Evolutionary conservation across 2,113 vertebrate species (phyloP), one percentile per base, ranked within the genome.

Genomic region (Amphiprion percula): DNA sequence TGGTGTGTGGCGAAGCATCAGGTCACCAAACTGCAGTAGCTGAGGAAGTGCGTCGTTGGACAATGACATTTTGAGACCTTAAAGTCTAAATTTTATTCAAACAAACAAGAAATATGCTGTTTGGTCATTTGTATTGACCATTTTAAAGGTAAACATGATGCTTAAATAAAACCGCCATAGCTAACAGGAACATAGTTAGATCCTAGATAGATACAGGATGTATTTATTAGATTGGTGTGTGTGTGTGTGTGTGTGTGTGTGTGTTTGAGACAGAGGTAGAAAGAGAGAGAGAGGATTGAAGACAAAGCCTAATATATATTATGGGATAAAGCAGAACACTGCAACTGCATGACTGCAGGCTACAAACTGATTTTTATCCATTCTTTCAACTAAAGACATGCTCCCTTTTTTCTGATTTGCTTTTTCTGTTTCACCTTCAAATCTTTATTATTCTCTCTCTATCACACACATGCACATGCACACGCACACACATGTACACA

Each of bases 341-440:
- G 68, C 78, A 69, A 58, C 23, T 37, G 70, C 55, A 74, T 66
- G 24, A 59, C 74, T 81, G 68, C 61, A 65, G 70, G 79, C 70
- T 16, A 65, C 4, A 15, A 78, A 74, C 65, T 70, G 65, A 69
- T 58, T 77, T 74, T 78, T 49, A 78, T 74, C 61, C 49, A 67
- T 70, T 74, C 11, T 24, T 69, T 77, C 49, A 7, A 62, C 59
- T 62, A 24, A 61, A 47, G 64, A 86, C 58, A 78, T n/a, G 9
- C 74, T 66, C 58, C 47, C 21, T 65, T 62, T 62, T 63, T 50
- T 49, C 12, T 15, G 14, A 65, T 79, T 15, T 63, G 55, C 52
- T 60, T 69, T 53, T 46, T 53, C 53, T 39, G 12, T 47, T 56
- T 55, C 61, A 62, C 41, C 47, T 65, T 64, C 16, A 30, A 4